These are phyloP conservation scores for Cyrtorhinus lividipennis DNA, from an alignment of 1,140 invertebrate genomes.

Conservation along the genomic window DNA sequence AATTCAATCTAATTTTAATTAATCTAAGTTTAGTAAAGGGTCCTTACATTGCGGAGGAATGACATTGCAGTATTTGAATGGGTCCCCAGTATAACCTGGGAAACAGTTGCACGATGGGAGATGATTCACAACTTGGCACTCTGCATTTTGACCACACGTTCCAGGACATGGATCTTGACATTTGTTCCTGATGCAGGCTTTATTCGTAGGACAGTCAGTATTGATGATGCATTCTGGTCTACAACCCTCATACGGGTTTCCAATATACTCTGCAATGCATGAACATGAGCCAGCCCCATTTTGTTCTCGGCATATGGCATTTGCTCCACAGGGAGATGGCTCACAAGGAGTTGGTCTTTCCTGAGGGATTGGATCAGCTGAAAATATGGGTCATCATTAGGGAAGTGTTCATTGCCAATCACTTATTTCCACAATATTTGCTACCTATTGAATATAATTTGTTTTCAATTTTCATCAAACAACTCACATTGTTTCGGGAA, in stretches of 20 bases:
- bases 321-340: constrained; percentile 62
- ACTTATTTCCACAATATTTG: background rate
- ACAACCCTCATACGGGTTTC: constrained; percentile 42
- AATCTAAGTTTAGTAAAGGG: constrained; percentile 32
- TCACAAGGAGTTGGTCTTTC: constrained; percentile 41
- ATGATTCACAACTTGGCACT: constrained; percentile 41
- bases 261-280: constrained; percentile 36
- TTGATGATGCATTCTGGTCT: constrained; percentile 53
- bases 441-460: background rate
- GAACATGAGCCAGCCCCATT: constrained; percentile 53
- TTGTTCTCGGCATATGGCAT: constrained; percentile 60
- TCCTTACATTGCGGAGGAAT: constrained; percentile 30
- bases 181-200: constrained; percentile 48
- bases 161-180: constrained; percentile 49
- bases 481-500: constrained; percentile 18
- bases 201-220: constrained; percentile 47
- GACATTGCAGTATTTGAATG: constrained; percentile 34
- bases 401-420: background rate
- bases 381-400: constrained; percentile 29
- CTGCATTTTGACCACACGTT: constrained; percentile 36
- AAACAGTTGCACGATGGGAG: constrained; percentile 40
- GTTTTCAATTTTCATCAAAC: background rate
- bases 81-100: constrained; percentile 33
- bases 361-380: constrained; percentile 19
- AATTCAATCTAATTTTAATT: background rate